Conservation (phyloP, 2,113 vertebrate species). For the Protobothrops flavoviridis region DNA sequence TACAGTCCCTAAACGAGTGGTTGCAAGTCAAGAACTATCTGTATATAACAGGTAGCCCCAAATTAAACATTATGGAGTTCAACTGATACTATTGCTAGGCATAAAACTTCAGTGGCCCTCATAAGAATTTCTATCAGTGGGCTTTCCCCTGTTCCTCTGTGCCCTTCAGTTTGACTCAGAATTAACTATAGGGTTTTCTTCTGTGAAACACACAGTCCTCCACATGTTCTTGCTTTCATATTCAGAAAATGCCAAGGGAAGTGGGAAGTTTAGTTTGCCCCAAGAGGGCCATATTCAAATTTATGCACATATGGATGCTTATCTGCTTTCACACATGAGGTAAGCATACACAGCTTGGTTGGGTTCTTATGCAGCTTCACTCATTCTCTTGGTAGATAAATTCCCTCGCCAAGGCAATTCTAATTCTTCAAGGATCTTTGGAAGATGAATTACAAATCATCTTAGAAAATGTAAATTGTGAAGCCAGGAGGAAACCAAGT, state of each 20-base stretch:
- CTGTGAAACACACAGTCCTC: background rate
- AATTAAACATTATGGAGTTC: background rate
- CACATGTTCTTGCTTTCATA: conserved; percentile 6
- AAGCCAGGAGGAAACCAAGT: background rate
- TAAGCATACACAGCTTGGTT: background rate
- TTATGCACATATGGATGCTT: background rate
- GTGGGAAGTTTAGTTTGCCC: conserved; percentile 19
- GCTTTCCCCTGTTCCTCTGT: background rate
- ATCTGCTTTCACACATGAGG: background rate
- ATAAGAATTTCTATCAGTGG: background rate
- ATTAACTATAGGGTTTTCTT: conserved; percentile 10
- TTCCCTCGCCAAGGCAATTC: background rate
- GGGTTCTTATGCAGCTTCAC: background rate
- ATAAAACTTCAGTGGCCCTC: background rate
- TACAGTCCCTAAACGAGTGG: background rate
- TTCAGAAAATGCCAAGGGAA: background rate
- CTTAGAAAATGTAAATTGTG: background rate
- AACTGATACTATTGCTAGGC: background rate
- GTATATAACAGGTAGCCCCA: background rate
- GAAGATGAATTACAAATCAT: conserved; percentile 1
- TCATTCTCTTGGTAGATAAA: background rate
- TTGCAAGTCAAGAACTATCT: background rate
- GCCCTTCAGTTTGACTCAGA: conserved; percentile 3
- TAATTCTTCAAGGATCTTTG: background rate
- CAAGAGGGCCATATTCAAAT: conserved; percentile 14